Base-by-base conservation (phyloP, 2,113 vertebrate genomes). In the Natator depressus region DNA sequence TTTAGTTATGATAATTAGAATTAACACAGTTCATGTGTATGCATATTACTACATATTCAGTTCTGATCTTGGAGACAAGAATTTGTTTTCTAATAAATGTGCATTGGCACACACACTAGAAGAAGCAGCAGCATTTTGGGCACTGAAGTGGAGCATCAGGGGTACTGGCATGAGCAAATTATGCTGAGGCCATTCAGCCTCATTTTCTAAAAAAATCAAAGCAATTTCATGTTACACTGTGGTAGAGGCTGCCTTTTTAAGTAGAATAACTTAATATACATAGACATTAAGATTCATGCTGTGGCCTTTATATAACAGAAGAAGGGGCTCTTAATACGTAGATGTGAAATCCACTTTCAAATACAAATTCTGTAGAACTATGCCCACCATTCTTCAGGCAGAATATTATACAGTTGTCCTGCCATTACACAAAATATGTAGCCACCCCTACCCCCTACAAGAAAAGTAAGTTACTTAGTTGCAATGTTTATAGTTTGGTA, bases 331-430 rank as follows among this genome's bases (percentile, higher is more conserved):
- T 86, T 90, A 51, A 54, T 50, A n/a, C 65, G 22, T 79, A 24
- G 14, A 54, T 5, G 2, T 2, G 62, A 87, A 89, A 38, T 14
- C 29, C 81, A 79, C n/a, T 51, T 90, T 95, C 82, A 51, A 62
- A 84, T 79, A 31, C 55, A 91, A 22, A 59, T 88, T 83, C 85
- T 14, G 1, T 65, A 11, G 31, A 42, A 42, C n/a, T 53, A 8
- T 87, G 53, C 17, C 1, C 35, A 2, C 62, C 62, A 94, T 95
- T 93, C 22, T 94, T 86, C 62, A 38, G 89, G 91, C 79, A 92
- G 85, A 96, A 93, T 47, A 91, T 59, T 90, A 69, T 84, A 75
- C 29, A 94, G 49, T 47, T 97, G 90, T 87, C 82, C 55, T 95
- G 96, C 69, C 42, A 49, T 55, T 92, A 85, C 90, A 55, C 69